phyloP scores from a whole-genome alignment of 2,113 vertebrate genomes.

The Oreochromis aureus region DNA sequence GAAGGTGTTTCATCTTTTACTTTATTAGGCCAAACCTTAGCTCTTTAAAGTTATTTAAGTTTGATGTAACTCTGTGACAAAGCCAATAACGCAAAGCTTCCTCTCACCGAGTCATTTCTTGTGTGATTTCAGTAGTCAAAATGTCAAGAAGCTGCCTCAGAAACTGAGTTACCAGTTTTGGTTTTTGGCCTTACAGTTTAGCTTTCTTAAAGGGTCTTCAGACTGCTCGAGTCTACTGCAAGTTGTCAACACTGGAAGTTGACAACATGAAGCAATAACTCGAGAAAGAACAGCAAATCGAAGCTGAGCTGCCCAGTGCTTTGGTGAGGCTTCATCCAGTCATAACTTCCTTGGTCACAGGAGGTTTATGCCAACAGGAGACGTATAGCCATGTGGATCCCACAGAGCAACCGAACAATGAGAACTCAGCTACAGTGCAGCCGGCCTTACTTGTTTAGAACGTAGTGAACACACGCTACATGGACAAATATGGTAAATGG shows the following conservation, averaged over 20 bases:
- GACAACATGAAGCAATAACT: neutral
- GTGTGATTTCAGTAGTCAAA: neutral
- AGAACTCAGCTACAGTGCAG: neutral
- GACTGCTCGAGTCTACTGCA: neutral
- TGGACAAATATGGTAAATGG: too few species aligned
- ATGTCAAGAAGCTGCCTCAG: neutral
- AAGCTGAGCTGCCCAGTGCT: neutral
- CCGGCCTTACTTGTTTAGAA: neutral
- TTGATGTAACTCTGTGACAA: fast-evolving
- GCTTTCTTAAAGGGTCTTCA: neutral
- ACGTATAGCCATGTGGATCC: neutral
- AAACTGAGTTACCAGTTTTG: neutral
- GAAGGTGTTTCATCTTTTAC: neutral
- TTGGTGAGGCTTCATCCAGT: fast-evolving
- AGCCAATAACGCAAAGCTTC: neutral
- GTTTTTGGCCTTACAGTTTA: fast-evolving
- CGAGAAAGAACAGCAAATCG: neutral
- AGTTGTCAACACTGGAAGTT: neutral
- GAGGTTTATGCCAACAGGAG: neutral
- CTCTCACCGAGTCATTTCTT: neutral
- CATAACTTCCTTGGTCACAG: neutral
- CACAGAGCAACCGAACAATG: neutral
- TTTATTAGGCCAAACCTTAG: neutral
- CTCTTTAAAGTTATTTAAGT: neutral
- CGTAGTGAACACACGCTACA: neutral